Evolutionary conservation across 2,888 invertebrate genomes (phyloP), one percentile per base, ranked within the genome.

Genomic region (Tigriopus californicus): DNA sequence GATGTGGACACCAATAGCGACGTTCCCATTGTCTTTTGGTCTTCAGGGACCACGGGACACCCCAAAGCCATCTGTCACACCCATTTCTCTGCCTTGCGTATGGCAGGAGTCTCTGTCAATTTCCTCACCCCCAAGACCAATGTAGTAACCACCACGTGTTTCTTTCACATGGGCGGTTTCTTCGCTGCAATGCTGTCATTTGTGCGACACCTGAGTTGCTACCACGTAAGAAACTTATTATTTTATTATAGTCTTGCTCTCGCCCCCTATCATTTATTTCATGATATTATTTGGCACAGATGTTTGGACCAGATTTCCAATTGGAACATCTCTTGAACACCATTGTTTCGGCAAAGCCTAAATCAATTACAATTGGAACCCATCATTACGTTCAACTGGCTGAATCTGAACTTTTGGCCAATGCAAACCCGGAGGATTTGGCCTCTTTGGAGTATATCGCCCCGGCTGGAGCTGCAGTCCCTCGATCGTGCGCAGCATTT

Each of bases 381-480:
- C 49, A 49, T 22, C 49, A 49, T 49, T 49, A 49, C 20, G 49
- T 49, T 11, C 49, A 49, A 11, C 11, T 49, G 49, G 49, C 49
- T 3, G 49, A 49, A 49, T 49, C 49, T 20, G 22, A 22, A 4
- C 13, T 20, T 12, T 11, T 49, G 12, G 20, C 15, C 2, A 12
- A 20, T 18, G 49, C 22, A 3, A 22, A 49, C 22, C 49, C 49
- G 5, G 15, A 15, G 13, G 22, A 22, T 22, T 49, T 49, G 22
- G 49, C 15, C 11, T 49, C 49, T 11, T 18, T 49, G 20, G 22
- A 15, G 20, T 20, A 13, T 13, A 20, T 49, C 5, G 13, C 22
- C 12, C 49, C 49, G 5, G 49, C 49, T 22, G 49, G 49, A 11
- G 15, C 49, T 49, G 49, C 49, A 5, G 49, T 49, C 3, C 49